Evolutionary conservation across 1,140 invertebrate genomes (phyloP).

Genomic region (Apis mellifera): DNA sequence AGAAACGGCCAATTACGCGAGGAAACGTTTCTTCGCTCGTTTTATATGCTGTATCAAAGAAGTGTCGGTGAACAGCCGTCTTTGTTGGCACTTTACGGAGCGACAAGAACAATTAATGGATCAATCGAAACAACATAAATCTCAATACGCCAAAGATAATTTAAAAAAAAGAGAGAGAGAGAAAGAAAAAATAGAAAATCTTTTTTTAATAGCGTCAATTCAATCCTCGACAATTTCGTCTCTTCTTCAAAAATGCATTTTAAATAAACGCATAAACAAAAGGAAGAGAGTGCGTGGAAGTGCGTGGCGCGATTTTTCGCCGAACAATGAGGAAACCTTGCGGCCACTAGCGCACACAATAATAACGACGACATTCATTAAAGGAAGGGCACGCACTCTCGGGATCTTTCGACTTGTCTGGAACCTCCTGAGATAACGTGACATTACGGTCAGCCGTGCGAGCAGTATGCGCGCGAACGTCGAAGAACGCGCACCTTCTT

Average conservation of each 20-base stretch:
- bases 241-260: slow-evolving; percentile 26
- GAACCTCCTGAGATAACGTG: slow-evolving; percentile 65
- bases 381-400: slow-evolving; percentile 64
- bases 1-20: slow-evolving; percentile 23
- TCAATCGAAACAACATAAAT: not conserved
- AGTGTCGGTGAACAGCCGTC: not conserved
- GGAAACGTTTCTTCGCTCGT: not conserved
- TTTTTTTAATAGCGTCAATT: not conserved
- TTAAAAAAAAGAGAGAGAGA: too few species aligned
- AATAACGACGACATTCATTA: slow-evolving; percentile 29
- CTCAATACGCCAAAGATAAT: not conserved
- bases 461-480: slow-evolving; percentile 60
- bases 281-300: not conserved
- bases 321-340: slow-evolving; percentile 45
- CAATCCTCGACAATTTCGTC: not conserved
- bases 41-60: not conserved
- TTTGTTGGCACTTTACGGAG: not conserved
- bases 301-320: slow-evolving; percentile 11
- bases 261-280: slow-evolving; percentile 38
- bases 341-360: slow-evolving; percentile 16
- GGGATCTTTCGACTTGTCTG: slow-evolving; percentile 53
- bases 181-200: too few species aligned
- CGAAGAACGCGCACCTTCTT: slow-evolving; percentile 38
- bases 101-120: not conserved
- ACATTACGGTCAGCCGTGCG: slow-evolving; percentile 60